Base-by-base conservation (phyloP, 2,113 vertebrate species). In the Microcebus murinus region DNA sequence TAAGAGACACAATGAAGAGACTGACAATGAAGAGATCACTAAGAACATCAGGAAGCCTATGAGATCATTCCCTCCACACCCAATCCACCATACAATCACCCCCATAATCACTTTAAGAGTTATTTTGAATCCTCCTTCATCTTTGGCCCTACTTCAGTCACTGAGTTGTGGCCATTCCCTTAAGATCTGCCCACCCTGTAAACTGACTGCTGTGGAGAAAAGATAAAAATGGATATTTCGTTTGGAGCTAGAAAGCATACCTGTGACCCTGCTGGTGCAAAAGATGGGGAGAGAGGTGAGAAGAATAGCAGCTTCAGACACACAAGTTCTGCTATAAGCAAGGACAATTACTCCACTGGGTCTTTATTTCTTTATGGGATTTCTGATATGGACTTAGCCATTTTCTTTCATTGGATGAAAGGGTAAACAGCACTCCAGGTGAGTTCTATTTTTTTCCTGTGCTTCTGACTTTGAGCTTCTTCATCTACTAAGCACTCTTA, bases 351-450 rank as follows among this genome's bases (percentile, higher is more conserved):
- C n/a, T 63, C 59, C 61, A 34, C 4, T 50, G 8, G 48, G 61
- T 63, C 36, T 48, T 91, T 48, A 39, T 80, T 83, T 65, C n/a
- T 94, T 96, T 82, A 21, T 15, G 39, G 36, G 29, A 68, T 88
- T 91, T 90, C 36, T 52, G 1, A 59, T 42, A 15, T 4, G 50
- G 68, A 76, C 65, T 73, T 83, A 39, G 67, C 15, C 39, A 63
- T 68, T 87, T 87, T 77, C 52, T 90, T 94, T 63, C 77, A 31
- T 29, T 31, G 9, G 86, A 97, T 97, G 65, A 97, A 94, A 97
- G 94, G 48, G 42, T 34, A 70, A 79, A 84, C 21, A 81, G 42
- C 74, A 50, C 70, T 70, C 68, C 63, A 73, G 96, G 91, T 45
- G 45, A 84, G 25, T 89, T 91, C 91, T 93, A 27, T 87, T 93